Evolutionary conservation across 2,113 vertebrate species (phyloP), one percentile per base, ranked within the genome.

Genomic region (Oreochromis spilurus): DNA sequence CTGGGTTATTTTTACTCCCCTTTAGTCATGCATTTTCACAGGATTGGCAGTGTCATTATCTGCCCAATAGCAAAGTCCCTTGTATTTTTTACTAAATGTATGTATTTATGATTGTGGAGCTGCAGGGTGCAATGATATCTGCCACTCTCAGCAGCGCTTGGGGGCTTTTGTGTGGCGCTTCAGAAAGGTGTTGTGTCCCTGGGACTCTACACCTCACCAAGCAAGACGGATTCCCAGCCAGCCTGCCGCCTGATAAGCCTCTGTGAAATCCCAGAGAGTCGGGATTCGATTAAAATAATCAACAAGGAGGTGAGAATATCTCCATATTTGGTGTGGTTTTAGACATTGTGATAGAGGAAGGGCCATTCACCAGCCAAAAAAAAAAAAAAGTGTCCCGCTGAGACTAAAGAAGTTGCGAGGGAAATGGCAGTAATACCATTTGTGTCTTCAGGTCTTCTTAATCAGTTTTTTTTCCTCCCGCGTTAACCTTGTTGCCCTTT

Each of bases 251-350:
- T 55, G 93, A 95, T 95, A 95, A 95, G 92, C 90, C 52, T 79
- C 89, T 84, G 86, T 91, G 82, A 94, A 94, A 93, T 92, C 87
- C 89, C 78, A 50, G 24, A 79, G 67, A 13, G 48, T 38, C 14
- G 17, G 79, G 78, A 85, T 95, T 93, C 62, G 67, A 93, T 95
- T 93, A 91, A 91, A 95, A 94, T 93, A 93, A 94, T 93, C 90
- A 93, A 89, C 91, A 79, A 84, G 83, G 81, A 84, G 79, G 65
- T 40, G 86, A 82, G 54, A 84, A 89, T 92, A 90, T 91, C 87
- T 93, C 72, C 81, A 87, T 88, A 82, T 90, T 88, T 79, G 50
- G 43, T 65, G 43, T 65, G 40, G 62, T 36, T 82, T 36, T 31
- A 80, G 81, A 91, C 78, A 53, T 84, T 19, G 77, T 60, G 82